A percentile compares a stretch with the other conserved stretches of the same genome.
phyloP scores from a whole-genome alignment of 2,797 vertebrate species.

The Eulemur rubriventer region DNA sequence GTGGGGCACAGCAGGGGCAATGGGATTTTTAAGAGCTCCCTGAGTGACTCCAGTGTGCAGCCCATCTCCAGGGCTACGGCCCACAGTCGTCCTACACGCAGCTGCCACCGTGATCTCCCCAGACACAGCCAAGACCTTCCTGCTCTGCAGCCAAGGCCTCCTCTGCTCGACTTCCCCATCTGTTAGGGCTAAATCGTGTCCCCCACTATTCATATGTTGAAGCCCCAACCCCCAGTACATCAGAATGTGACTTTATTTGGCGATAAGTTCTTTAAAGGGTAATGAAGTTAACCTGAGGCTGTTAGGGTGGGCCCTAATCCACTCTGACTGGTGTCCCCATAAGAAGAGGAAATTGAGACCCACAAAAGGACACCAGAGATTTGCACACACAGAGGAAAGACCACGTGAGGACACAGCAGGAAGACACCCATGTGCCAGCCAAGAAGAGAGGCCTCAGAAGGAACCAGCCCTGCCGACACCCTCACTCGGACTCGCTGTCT shows the following conservation, averaged over 20 bases:
- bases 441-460: background rate
- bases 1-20: background rate
- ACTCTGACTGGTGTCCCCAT: background rate
- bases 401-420: background rate
- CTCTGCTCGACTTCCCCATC: background rate
- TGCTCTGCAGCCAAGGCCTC: background rate
- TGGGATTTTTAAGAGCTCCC: background rate
- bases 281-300: background rate
- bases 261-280: background rate
- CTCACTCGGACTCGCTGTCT: background rate
- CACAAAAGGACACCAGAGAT: background rate
- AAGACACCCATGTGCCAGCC: fast-evolving
- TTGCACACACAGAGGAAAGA: background rate
- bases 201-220: background rate
- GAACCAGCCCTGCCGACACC: background rate
- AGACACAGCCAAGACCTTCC: background rate
- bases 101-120: background rate
- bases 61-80: background rate
- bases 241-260: background rate
- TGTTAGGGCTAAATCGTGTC: background rate
- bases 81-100: fast-evolving
- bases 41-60: background rate
- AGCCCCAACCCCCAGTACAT: background rate
- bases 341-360: background rate
- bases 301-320: background rate